These are phyloP conservation scores for Podocnemis expansa DNA, from an alignment of 2,113 vertebrate genomes.

Conservation along the genomic window DNA sequence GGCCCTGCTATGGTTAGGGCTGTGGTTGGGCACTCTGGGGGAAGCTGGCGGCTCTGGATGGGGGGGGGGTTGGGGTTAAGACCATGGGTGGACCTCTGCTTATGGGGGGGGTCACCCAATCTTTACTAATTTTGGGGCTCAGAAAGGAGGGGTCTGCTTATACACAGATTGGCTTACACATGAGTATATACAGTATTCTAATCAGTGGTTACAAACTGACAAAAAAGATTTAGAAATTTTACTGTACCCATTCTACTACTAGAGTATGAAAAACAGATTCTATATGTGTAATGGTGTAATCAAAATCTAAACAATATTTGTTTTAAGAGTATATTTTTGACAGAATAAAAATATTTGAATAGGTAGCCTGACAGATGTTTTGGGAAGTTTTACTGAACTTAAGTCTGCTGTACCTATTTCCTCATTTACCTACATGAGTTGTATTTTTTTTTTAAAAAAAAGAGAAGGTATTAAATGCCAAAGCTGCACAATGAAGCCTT, in stretches of 20 bases:
- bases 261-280: neutral
- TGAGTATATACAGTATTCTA: too few species aligned
- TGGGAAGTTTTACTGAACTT: slow-evolving; percentile 13
- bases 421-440: neutral
- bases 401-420: neutral
- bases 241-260: neutral
- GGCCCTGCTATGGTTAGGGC: too few species aligned
- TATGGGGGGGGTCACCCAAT: too few species aligned
- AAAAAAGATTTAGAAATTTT: neutral
- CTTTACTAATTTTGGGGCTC: too few species aligned
- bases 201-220: neutral
- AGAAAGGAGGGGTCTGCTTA: too few species aligned
- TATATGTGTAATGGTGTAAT: slow-evolving; percentile 7
- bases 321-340: slow-evolving; percentile 50
- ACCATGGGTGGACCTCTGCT: too few species aligned
- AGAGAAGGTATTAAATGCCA: neutral
- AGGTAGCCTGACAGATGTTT: slow-evolving; percentile 15
- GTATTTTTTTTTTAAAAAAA: slow-evolving; percentile 27
- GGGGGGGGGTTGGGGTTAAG: too few species aligned
- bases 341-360: slow-evolving; percentile 39
- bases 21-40: too few species aligned
- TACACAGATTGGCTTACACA: too few species aligned
- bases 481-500: slow-evolving; percentile 29
- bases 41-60: too few species aligned
- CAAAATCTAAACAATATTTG: slow-evolving; percentile 35